Evolutionary conservation across 2,113 vertebrate genomes (phyloP), one percentile per base, ranked within the genome.

Genomic region (Seriola quinqueradiata): DNA sequence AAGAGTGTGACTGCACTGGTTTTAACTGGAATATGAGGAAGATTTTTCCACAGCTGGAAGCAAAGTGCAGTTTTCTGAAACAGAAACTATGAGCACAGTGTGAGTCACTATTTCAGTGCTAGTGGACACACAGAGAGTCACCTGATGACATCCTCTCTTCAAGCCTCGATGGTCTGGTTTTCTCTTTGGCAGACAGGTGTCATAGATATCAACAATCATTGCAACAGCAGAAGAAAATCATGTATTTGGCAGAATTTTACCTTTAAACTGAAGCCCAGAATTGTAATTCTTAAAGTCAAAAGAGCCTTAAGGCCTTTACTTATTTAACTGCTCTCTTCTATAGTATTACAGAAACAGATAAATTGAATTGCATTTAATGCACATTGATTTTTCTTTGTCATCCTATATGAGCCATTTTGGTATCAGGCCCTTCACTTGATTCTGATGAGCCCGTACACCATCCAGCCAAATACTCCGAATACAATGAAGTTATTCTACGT

Each of bases 41-140:
- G 54, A 75, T 17, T 46, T 28, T 78, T 61, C 60, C 32, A 78
- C 25, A 75, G 19, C 74, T 68, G 11, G 55, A 70, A 80, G 44
- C 3, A 7, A 61, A 76, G 59, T 21, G 1, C 2, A 50, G 23
- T 58, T 69, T 40, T 63, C 25, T 65, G 6, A 77, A 81, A 74
- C 28, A 55, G 48, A 72, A 50, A 55, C 54, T 17, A 40, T 42
- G 11, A 75, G 25, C 58, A 64, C 40, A 21, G 5, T 4, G 25
- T 59, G 59, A 84, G 76, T 55, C 72, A 61, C 32, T 55, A 9
- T 55, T 63, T 44, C 4, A 1, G 17, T 32, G 38, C 28, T 23
- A 74, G 23, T 42, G 34, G 50, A 55, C 16, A 70, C 17, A 70
- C 55, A 72, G 46, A 55, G 58, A 34, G 17, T 74, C 65, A 42